phyloP scores from a whole-genome alignment of 1,140 invertebrate genomes.

The Pollicipes pollicipes region DNA sequence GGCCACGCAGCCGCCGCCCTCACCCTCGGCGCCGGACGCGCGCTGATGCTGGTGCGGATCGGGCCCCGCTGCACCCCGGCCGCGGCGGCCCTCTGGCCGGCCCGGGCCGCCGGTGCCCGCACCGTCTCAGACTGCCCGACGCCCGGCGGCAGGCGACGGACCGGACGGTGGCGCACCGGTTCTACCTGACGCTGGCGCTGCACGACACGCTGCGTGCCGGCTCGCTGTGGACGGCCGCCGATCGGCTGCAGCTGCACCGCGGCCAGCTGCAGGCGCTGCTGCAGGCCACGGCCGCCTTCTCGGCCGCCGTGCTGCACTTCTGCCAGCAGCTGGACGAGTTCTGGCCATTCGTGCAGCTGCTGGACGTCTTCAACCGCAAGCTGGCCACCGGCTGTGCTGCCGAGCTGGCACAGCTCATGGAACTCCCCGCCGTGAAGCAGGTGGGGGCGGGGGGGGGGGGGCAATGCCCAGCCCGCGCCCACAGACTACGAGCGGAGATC shows the following conservation, averaged over 20 bases:
- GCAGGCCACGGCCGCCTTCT: slow-evolving; percentile 27
- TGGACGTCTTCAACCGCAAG: slow-evolving; percentile 46
- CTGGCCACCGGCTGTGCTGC: slow-evolving; percentile 50
- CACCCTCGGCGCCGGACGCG: too few relatives aligned
- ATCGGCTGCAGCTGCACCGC: slow-evolving; percentile 46
- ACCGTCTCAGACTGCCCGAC: not conserved
- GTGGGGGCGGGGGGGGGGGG: slow-evolving; percentile 5
- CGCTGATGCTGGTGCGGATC: too few relatives aligned
- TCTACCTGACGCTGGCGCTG: slow-evolving; percentile 70
- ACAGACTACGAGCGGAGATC: too few relatives aligned
- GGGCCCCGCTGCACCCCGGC: too few relatives aligned
- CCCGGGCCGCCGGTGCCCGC: slow-evolving; percentile 11
- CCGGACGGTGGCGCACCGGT: slow-evolving; percentile 41
- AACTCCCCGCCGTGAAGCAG: slow-evolving; percentile 56
- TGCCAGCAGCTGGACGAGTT: slow-evolving; percentile 35
- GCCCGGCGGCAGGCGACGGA: not conserved
- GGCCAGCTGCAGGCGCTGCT: slow-evolving; percentile 45
- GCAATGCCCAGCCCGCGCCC: too few relatives aligned
- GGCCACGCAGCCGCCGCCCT: too few relatives aligned
- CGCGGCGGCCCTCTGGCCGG: too few relatives aligned
- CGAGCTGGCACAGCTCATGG: slow-evolving; percentile 61
- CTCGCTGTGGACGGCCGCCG: slow-evolving; percentile 48
- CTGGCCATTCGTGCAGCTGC: slow-evolving; percentile 56
- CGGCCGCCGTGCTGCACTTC: slow-evolving; percentile 28
- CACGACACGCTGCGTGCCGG: slow-evolving; percentile 54